Conservation (phyloP, 2,797 vertebrate species). For the Sphenopsis melanotis region DNA sequence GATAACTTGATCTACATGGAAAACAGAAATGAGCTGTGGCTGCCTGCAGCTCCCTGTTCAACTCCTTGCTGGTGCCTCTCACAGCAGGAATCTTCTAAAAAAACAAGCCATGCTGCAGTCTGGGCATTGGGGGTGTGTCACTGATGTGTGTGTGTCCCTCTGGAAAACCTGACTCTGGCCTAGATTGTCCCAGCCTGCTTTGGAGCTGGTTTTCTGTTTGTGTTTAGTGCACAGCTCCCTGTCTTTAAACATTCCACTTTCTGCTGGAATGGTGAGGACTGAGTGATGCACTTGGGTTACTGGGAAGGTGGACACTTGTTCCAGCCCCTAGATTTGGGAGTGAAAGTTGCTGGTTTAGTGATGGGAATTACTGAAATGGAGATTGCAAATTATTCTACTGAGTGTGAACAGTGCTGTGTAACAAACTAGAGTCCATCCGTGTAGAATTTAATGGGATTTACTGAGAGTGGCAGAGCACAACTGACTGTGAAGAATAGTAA, state of each 20-base stretch:
- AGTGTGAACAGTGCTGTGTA: not conserved
- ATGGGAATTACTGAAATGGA: not conserved
- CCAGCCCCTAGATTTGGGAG: not conserved
- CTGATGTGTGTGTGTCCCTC: not conserved
- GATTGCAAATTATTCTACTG: not conserved
- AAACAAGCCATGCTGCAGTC: not conserved
- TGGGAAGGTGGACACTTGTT: not conserved
- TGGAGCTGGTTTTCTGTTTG: not conserved
- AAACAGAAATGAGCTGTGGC: not conserved
- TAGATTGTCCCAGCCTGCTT: not conserved
- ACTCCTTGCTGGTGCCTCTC: not conserved
- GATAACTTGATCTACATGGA: not conserved
- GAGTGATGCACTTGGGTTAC: not conserved
- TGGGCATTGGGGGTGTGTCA: not conserved
- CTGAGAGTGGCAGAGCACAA: not conserved
- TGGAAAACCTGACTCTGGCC: not conserved
- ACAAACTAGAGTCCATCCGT: not conserved
- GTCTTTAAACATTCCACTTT: not conserved
- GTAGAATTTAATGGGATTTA: not conserved
- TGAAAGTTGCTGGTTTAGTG: not conserved
- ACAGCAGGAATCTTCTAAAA: not conserved
- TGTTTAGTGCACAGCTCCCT: not conserved
- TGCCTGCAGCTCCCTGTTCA: not conserved
- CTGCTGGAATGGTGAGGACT: not conserved
- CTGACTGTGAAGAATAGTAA: not conserved